Base-by-base conservation (phyloP, 2,113 vertebrate species). In the Ammodytes marinus region DNA sequence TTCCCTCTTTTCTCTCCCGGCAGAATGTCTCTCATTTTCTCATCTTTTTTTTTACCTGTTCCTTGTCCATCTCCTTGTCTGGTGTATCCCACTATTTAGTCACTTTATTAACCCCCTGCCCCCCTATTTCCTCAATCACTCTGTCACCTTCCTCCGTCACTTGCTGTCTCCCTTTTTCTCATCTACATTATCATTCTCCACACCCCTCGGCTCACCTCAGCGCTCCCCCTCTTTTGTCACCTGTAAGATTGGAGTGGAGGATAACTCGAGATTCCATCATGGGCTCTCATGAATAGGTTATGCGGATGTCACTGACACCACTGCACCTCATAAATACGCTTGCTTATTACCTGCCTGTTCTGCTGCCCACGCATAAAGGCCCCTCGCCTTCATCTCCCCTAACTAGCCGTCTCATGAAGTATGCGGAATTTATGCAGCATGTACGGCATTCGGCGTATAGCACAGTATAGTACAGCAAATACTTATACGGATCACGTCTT, bases 261-360 rank as follows among this genome's bases (percentile, higher is more conserved):
- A 86, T 90, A 87, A 88, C 88, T 71, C 27, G 79, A 82, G 89
- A 89, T 90, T 80, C 84, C 87, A 90, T 92, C 89, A 85, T 12
- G 42, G 27, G 78, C 66, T 69, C 87, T 90, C 85, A 87, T 91
- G 89, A 92, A 91, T 90, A 91, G 91, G 88, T 92, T 91, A 91
- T 86, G 79, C 73, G 82, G 83, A 89, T 91, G 90, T 88, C 92
- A 81, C 52, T 39, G 83, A 89, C 86, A 77, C 77, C 77, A 8
- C 79, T 42, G 65, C 79, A 64, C 88, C 88, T 91, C 88, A 91
- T 91, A 92, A 92, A 91, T 88, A 85, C 79, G 43, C 53, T 27
- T 3, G 40, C 80, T 82, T 91, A 89, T 90, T 90, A 90, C 78
- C 88, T 83, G 52, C 61, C 80, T 79, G 57, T 43, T 52, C 61